Evolutionary conservation across 2,888 invertebrate genomes (phyloP).

Genomic region (Smittia aterrima): DNA sequence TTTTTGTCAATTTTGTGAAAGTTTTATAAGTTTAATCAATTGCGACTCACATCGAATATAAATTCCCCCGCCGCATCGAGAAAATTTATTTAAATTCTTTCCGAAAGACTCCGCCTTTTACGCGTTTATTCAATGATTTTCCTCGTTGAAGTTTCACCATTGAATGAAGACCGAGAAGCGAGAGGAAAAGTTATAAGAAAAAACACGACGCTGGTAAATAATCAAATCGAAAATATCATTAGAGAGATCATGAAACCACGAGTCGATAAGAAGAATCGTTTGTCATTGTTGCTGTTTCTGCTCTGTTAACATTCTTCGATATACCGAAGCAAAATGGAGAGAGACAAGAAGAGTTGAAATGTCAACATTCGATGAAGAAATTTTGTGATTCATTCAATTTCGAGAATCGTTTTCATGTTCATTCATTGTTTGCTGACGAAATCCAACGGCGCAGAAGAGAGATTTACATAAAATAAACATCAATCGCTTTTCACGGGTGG

Average conservation of each 20-base stretch:
- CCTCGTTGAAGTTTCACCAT: not conserved
- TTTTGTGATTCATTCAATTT: not conserved
- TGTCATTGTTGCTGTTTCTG: conserved; percentile 27
- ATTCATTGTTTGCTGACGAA: not conserved
- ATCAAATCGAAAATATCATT: conserved; percentile 27
- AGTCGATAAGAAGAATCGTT: conserved; percentile 14
- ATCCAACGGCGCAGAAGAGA: not conserved
- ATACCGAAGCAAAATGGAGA: not conserved
- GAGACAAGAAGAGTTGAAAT: not conserved
- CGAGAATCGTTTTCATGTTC: not conserved
- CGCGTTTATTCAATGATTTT: conserved; percentile 35
- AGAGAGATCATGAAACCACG: conserved; percentile 23
- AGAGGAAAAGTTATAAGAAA: conserved; percentile 18
- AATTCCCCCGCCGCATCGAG: not conserved
- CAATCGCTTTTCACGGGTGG: not conserved
- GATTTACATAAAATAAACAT: conserved; percentile 8
- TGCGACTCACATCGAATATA: not conserved
- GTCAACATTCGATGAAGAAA: not conserved
- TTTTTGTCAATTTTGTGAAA: too few species aligned
- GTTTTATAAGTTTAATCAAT: not conserved
- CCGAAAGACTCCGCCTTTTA: conserved; percentile 17
- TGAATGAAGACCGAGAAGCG: not conserved
- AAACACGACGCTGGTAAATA: conserved; percentile 6
- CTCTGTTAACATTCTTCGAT: not conserved
- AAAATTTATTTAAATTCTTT: conserved; percentile 22